Conservation (phyloP, 1,140 invertebrate genomes). For the Drosophila sturtevanti region DNA sequence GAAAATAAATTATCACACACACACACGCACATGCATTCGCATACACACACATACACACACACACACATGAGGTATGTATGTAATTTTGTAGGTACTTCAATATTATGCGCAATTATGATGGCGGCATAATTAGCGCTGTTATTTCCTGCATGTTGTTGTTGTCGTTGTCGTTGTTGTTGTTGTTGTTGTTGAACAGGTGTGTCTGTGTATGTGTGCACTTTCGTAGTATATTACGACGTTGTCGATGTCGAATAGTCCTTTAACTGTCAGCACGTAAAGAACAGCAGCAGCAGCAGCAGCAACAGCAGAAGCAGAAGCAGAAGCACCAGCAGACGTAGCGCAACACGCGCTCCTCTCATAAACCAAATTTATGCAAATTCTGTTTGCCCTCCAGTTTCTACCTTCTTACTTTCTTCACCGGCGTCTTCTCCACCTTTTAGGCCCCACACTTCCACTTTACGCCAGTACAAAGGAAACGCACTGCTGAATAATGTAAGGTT, state of each 20-base stretch:
- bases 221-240: slow-evolving; percentile 30
- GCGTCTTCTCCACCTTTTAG: too few relatives aligned
- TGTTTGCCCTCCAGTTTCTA: slow-evolving; percentile 11
- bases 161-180: background rate
- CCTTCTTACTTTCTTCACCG: background rate
- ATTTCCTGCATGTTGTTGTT: background rate
- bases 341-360: slow-evolving; percentile 55
- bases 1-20: background rate
- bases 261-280: slow-evolving; percentile 34
- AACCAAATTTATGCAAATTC: slow-evolving; percentile 70
- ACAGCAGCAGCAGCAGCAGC: background rate
- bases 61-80: slow-evolving; percentile 3
- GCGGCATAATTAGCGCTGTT: slow-evolving; percentile 18
- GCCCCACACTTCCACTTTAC: slow-evolving; percentile 1
- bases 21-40: background rate
- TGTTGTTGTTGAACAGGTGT: background rate
- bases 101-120: slow-evolving; percentile 69
- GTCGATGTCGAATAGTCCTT: slow-evolving; percentile 37
- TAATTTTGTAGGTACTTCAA: slow-evolving; percentile 28
- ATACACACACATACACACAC: slow-evolving; percentile 3
- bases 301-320: slow-evolving; percentile 10
- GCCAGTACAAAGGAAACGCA: slow-evolving; percentile 50
- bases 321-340: slow-evolving; percentile 5
- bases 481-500: slow-evolving; percentile 73
- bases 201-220: background rate